phyloP scores from a whole-genome alignment of 1,140 invertebrate species.

The Hycleus phaleratus region DNA sequence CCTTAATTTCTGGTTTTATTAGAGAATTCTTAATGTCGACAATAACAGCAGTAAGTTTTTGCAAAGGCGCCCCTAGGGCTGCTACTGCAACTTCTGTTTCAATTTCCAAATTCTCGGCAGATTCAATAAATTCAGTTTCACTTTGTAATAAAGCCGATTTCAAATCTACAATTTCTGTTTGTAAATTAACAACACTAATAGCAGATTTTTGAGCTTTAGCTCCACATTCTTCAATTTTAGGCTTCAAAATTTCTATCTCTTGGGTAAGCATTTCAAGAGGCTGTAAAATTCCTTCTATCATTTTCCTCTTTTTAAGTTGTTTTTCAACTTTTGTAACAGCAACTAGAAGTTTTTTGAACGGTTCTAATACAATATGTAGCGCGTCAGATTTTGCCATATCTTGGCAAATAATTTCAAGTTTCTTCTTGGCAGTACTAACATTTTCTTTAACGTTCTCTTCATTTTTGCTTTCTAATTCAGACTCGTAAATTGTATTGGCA shows the following conservation, averaged over 20 bases:
- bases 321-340: neutral
- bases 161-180: neutral
- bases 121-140: slow-evolving; percentile 1
- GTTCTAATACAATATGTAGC: neutral
- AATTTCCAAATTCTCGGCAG: neutral
- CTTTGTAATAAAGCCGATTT: slow-evolving; percentile 1
- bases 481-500: no score
- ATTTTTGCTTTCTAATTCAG: no score
- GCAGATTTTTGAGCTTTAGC: neutral
- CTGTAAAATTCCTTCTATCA: neutral
- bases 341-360: neutral
- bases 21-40: slow-evolving; percentile 4
- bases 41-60: slow-evolving; percentile 8
- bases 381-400: neutral
- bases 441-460: neutral
- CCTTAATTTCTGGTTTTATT: slow-evolving; percentile 5
- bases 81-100: neutral
- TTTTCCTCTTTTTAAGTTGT: neutral
- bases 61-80: slow-evolving; percentile 4
- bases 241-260: neutral
- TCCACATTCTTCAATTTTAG: neutral
- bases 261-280: neutral
- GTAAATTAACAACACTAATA: neutral
- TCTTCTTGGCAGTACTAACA: neutral
- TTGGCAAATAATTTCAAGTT: neutral